Base-by-base conservation (phyloP, 2,113 vertebrate genomes). In the Pipra filicauda region DNA sequence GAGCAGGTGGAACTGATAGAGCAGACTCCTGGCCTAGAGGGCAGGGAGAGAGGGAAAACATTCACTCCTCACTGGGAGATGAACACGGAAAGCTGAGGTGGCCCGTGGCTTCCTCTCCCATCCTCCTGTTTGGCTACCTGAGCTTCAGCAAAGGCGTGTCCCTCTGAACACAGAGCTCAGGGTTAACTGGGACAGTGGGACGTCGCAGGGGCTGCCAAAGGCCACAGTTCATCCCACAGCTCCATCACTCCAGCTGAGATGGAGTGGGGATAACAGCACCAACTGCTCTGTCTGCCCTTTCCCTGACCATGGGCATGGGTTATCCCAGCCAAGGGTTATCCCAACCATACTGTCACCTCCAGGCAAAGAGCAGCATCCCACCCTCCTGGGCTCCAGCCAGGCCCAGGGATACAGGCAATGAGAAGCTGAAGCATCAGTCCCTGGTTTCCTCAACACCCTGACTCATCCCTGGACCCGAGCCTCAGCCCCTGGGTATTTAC, bases 1-100 rank as follows among this genome's bases (percentile, higher is more conserved):
- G 23, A 99, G 85, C 59, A 99, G 98, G 93, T 99, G 99, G 97
- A 99, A 99, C 96, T 99, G 99, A 96, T 99, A 99, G 79, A 99
- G 99, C 89, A 99, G 98, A 83, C 99, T 99, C 95, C 99, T 98
- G 0, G 99, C 99, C 99, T 99, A 89, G 31, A 79, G 72, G 71
- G 78, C 46, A 83, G 58, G 97, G 49, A 96, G 8, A 74, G 26
- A 61, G 76, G 33, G 30, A 62, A 7, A 62, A 23, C 8, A 33
- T 43, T 59, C 52, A 11, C 28, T 9, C 7, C 12, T 10, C n/a
- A 5, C 15, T 20, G 22, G 44, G 22, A 62, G 31, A 48, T 1
- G 30, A 11, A 3, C 41, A 12, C 0, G 1, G 48, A 21, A 39
- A 69, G 48, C 55, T 12, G 48, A n/a, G 57, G 31, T 5, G 52